A percentile compares a stretch with the other conserved stretches of the same genome.
Evolutionary conservation across 2,888 invertebrate species (phyloP).

Genomic region (Laothoe populi): DNA sequence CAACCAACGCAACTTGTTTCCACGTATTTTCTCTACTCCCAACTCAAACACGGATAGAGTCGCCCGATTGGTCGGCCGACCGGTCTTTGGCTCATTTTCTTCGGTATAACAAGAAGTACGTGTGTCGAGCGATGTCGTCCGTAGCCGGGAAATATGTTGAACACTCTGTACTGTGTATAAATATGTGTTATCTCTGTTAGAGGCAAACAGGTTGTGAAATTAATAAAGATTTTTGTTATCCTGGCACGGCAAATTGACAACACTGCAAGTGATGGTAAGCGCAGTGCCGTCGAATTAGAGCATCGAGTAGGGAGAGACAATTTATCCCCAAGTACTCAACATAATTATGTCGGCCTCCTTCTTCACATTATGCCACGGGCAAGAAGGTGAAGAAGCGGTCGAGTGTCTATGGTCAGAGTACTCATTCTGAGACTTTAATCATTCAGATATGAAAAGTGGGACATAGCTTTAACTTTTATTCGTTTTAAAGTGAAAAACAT

Average conservation of each 20-base stretch:
- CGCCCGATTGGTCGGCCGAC: slow-evolving; percentile 35
- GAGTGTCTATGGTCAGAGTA: too few relatives aligned
- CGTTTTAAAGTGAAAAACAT: too few relatives aligned
- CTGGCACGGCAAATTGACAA: too few relatives aligned
- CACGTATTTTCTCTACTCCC: slow-evolving; percentile 33
- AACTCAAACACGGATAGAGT: slow-evolving; percentile 35
- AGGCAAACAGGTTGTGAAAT: slow-evolving; percentile 20
- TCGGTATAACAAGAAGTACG: slow-evolving; percentile 37
- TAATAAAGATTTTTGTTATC: slow-evolving; percentile 18
- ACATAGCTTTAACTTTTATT: neutral
- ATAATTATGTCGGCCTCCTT: too few relatives aligned
- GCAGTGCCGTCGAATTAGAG: too few relatives aligned
- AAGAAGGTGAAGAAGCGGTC: too few relatives aligned
- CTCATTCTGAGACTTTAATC: too few relatives aligned
- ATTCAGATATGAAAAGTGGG: neutral
- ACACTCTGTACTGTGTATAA: slow-evolving; percentile 41
- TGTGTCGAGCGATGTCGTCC: slow-evolving; percentile 41
- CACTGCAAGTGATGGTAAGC: too few relatives aligned
- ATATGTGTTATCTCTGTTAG: slow-evolving; percentile 22
- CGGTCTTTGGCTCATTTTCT: slow-evolving; percentile 39
- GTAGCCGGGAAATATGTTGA: slow-evolving; percentile 37
- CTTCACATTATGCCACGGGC: too few relatives aligned
- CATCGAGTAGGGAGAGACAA: slow-evolving; percentile 18
- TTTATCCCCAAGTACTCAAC: too few relatives aligned
- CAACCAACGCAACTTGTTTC: slow-evolving; percentile 45